Percentiles rank a stretch among this genome's conserved stretches.
Conservation (phyloP, 2,113 vertebrate species). For the Cavia aperea region DNA sequence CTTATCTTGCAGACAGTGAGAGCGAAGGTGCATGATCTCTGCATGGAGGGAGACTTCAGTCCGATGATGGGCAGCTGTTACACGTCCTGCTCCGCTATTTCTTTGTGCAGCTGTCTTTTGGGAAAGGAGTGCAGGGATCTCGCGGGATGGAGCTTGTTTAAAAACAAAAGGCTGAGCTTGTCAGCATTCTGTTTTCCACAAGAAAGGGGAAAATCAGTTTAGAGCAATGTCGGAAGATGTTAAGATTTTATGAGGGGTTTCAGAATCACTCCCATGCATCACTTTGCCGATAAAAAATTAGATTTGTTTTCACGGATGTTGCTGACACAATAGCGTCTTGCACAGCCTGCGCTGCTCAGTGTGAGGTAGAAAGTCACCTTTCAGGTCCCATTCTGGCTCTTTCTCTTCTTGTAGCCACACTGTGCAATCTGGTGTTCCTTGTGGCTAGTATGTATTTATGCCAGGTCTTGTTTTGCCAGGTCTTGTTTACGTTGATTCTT, state of each 20-base stretch:
- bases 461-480: neutral
- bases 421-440: neutral
- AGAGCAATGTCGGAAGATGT: neutral
- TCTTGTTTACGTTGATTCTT: neutral
- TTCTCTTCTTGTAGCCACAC: neutral
- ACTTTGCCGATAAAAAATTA: neutral
- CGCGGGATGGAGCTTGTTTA: constrained; percentile 33
- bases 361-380: neutral
- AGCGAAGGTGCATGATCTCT: constrained; percentile 16
- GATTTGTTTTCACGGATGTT: neutral
- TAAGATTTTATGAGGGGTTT: constrained; percentile 44
- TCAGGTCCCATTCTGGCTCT: too few species aligned
- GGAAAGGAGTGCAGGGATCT: constrained; percentile 27
- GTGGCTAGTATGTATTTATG: neutral
- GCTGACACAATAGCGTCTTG: neutral
- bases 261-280: neutral
- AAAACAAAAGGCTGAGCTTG: constrained; percentile 10
- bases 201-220: constrained; percentile 26
- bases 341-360: neutral
- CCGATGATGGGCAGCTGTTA: neutral
- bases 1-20: constrained; percentile 3
- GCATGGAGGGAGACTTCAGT: constrained; percentile 22
- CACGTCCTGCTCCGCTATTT: neutral
- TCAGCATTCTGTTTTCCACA: neutral
- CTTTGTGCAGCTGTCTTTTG: neutral